Base-by-base conservation (phyloP, 2,797 vertebrate species). In the Rhincodon typus region DNA sequence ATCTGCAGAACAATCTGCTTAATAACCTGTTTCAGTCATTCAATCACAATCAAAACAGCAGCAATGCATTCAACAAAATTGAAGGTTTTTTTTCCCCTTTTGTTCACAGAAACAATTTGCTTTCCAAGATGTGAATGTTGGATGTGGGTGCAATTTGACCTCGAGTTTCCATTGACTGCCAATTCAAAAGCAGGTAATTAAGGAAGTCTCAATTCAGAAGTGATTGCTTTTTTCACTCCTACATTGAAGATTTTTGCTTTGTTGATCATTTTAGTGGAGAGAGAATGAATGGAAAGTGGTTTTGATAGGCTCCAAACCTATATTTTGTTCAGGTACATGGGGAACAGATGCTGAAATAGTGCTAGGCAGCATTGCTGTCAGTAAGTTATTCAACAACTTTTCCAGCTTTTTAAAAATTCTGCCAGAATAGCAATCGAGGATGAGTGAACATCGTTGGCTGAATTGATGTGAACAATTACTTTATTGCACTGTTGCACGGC, bases 381-480 rank as follows among this genome's bases (percentile, higher is more conserved):
- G 69, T 69, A 93, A 93, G 38, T 38, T 93, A 93, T 66, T 93
- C 25, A 69, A 93, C n/a, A 93, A 67, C 66, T 67, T 90, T 66
- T 91, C 8, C 50, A 62, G 53, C 87, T 91, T n/a, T 91, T 67
- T 91, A 23, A 21, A 42, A 93, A 42, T 69, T 12, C n/a, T 93
- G 90, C 66, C 62, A 93, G 90, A 69, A 69, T 74, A 53, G 7
- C 93, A 94, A 53, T 27, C 13, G 46, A 74, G 3, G 30, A 46
- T 19, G 25, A 94, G 34, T 94, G 38, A 72, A 74, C 69, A 74
- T 17, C 94, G 46, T 12, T 53, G 50, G 42, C 69, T 34, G 42
- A 93, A n/a, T 69, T 42, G 66, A 93, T 42, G 62, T 17, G 90
- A 93, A 93, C 62, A 93, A 67, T 93, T 72, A 46, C 69, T 94